These are phyloP conservation scores for Larimichthys crocea DNA, from an alignment of 2,113 vertebrate genomes.

Conservation along the genomic window DNA sequence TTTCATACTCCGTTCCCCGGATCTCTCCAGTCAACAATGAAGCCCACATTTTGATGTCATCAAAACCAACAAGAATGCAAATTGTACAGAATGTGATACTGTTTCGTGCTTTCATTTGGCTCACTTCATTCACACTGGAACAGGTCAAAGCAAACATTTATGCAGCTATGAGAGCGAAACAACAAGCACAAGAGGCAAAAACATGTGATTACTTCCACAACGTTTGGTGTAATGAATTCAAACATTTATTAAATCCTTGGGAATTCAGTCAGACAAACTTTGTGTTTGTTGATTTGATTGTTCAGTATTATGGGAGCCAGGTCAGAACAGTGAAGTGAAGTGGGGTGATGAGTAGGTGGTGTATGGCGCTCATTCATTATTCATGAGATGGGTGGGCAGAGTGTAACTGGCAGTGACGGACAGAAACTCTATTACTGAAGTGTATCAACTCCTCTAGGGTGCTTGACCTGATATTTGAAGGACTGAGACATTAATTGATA, in stretches of 20 bases:
- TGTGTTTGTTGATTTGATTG: conserved; percentile 23
- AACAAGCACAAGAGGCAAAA: neutral
- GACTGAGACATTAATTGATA: conserved; percentile 49
- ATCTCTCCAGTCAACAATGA: conserved; percentile 73
- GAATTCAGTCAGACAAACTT: conserved; percentile 7
- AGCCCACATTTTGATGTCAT: conserved; percentile 84
- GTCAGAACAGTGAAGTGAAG: conserved; percentile 49
- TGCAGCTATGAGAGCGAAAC: conserved; percentile 11
- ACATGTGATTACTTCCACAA: neutral
- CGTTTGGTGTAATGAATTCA: neutral
- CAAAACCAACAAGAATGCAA: conserved; percentile 72
- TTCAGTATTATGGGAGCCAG: conserved; percentile 47
- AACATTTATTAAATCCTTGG: neutral
- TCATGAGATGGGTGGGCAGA: conserved; percentile 78
- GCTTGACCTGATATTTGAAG: conserved; percentile 68
- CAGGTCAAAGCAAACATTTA: conserved; percentile 14
- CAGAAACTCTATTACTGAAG: conserved; percentile 74
- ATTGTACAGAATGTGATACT: conserved; percentile 41
- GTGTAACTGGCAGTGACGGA: conserved; percentile 71
- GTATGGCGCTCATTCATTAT: conserved; percentile 78
- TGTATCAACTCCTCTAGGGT: conserved; percentile 66
- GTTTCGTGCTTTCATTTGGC: conserved; percentile 45
- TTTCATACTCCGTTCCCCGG: conserved; percentile 66
- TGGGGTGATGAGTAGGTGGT: conserved; percentile 77
- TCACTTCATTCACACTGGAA: neutral